Percentiles rank a stretch among this genome's conserved stretches.
Conservation (phyloP, 2,888 invertebrate species). For the Lymantria dispar region DNA sequence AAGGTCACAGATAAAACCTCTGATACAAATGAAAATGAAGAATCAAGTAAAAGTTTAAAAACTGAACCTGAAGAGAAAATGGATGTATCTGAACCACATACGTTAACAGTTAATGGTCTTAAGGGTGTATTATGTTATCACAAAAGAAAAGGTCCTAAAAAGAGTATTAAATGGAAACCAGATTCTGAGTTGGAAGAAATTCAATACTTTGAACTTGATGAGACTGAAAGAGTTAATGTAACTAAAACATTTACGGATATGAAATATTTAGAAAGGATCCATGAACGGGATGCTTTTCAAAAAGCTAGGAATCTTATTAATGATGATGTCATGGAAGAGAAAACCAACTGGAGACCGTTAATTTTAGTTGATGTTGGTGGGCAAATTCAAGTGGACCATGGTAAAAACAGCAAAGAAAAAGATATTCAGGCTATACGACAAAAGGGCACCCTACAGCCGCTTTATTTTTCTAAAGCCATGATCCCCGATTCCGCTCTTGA, state of each 20-base stretch:
- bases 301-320: slow-evolving; percentile 88
- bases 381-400: slow-evolving; percentile 85
- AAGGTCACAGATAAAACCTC: slow-evolving; percentile 52
- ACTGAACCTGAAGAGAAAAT: slow-evolving; percentile 58
- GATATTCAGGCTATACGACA: slow-evolving; percentile 94
- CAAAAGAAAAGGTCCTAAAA: slow-evolving; percentile 90
- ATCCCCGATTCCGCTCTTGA: slow-evolving; percentile 94
- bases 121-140: slow-evolving; percentile 89
- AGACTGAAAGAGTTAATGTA: slow-evolving; percentile 97
- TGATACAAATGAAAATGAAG: slow-evolving; percentile 47
- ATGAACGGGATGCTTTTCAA: slow-evolving; percentile 92
- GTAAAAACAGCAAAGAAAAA: slow-evolving; percentile 92
- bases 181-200: slow-evolving; percentile 91
- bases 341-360: slow-evolving; percentile 88
- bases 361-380: slow-evolving; percentile 86
- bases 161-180: slow-evolving; percentile 90
- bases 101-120: slow-evolving; percentile 82
- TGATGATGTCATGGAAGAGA: slow-evolving; percentile 92
- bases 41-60: slow-evolving; percentile 30
- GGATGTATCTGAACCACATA: slow-evolving; percentile 64
- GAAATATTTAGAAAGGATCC: slow-evolving; percentile 93
- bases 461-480: slow-evolving; percentile 91
- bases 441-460: slow-evolving; percentile 90
- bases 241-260: slow-evolving; percentile 95
- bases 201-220: slow-evolving; percentile 96